Evolutionary conservation across 2,113 vertebrate species (phyloP), one percentile per base, ranked within the genome.

Genomic region (Coptodon rendalli): DNA sequence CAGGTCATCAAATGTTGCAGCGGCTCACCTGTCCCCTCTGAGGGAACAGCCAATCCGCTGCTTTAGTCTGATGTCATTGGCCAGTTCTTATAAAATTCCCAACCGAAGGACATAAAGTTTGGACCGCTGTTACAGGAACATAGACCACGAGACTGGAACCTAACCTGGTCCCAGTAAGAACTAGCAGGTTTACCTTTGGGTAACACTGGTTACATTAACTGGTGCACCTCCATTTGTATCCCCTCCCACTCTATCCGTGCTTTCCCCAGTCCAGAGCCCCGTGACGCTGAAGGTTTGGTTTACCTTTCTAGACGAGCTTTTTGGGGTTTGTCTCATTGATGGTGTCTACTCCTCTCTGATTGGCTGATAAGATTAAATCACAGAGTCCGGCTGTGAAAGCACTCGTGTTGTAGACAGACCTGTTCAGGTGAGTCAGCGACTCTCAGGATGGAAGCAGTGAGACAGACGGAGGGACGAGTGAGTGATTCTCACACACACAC

Each of bases 1-100:
- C 52, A 53, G 52, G 5, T 22, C 2, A 22, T 11, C 52, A 53
- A 2, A 6, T 1, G 52, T 0, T 6, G 5, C 38, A 40, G 38
- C 38, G 9, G 38, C 52, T 53, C 52, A 53, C 9, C 52, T 53
- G 19, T 53, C 52, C n/a, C 3, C 52, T 53, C 52, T 22, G 52
- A 22, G 52, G n/a, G 19, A 10, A 2, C 9, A n/a, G 19, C 52
- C 19, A 2, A 9, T 6, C 52, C 19, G 9, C 19, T 22, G 52
- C 52, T 53, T 22, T 22, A 22, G 19, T 22, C 52, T 2, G 52
- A 53, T 6, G 19, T 11, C 50, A n/a, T 53, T n/a, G 50, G 50
- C 19, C 50, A 53, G 52, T 53, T 53, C 50, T 52, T 52, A 52
- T 19, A n/a, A 52, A 52, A 52, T 52, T 5, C 50, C 50, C 50